Conservation (phyloP, 2,797 vertebrate genomes). For the Sus cebifrons region DNA sequence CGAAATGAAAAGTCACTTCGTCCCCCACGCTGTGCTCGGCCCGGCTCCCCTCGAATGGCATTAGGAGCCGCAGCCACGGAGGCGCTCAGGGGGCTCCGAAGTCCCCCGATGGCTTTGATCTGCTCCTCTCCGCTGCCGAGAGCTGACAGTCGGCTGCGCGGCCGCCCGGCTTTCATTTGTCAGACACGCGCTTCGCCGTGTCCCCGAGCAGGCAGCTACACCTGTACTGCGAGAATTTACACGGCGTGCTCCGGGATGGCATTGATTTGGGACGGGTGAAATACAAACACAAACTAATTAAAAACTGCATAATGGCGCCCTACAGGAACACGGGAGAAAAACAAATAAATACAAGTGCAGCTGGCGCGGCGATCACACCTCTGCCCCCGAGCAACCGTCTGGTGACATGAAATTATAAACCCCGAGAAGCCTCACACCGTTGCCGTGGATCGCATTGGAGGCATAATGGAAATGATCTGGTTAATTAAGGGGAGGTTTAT, state of each 20-base stretch:
- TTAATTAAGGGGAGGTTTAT: conserved; percentile 89
- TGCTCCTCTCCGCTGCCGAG: conserved; percentile 91
- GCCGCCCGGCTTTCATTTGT: conserved; percentile 92
- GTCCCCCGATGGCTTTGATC: conserved; percentile 92
- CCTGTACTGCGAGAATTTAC: conserved; percentile 93
- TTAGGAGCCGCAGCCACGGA: conserved; percentile 89
- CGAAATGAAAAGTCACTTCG: conserved; percentile 88
- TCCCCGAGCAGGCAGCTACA: conserved; percentile 91
- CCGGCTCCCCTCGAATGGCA: conserved; percentile 90
- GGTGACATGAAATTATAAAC: conserved; percentile 90
- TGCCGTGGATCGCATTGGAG: conserved; percentile 84
- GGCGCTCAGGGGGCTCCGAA: conserved; percentile 90
- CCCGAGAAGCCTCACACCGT: conserved; percentile 85
- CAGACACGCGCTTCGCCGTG: conserved; percentile 91
- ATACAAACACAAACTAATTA: conserved; percentile 93
- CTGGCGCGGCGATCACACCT: conserved; percentile 88
- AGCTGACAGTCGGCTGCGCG: conserved; percentile 92
- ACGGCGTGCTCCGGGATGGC: conserved; percentile 91
- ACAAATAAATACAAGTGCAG: conserved; percentile 92
- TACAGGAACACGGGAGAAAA: conserved; percentile 90
- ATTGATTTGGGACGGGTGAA: conserved; percentile 92
- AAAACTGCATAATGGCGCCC: conserved; percentile 92
- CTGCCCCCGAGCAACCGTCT: conserved; percentile 89
- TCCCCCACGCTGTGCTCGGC: conserved; percentile 87
- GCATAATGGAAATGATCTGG: conserved; percentile 88